Evolutionary conservation across 2,113 vertebrate species (phyloP), one percentile per base, ranked within the genome.

Genomic region (Syngnathus typhle): DNA sequence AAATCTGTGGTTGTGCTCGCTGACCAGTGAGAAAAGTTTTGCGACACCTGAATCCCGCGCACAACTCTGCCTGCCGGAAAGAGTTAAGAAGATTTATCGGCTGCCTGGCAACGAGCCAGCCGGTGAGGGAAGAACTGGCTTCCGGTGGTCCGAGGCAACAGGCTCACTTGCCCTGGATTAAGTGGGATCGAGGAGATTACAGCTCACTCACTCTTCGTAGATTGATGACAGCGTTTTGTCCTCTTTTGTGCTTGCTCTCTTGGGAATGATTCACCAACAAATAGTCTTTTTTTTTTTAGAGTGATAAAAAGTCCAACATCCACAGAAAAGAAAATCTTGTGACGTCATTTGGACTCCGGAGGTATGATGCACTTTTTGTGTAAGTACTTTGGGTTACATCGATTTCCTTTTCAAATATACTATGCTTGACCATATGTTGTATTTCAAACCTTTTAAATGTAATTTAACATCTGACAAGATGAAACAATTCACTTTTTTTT

Each of bases 131-230:
- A 80, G 75, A 80, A 65, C 72, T 15, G 67, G 70, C 77, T 76
- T 84, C 76, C 65, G 65, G 79, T 71, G 80, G 68, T 62, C 75
- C 72, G 78, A 78, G 74, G 79, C 77, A 78, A 78, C 76, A 69
- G 23, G 76, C 80, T 89, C 83, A 77, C 78, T 84, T 80, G 84
- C 73, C 58, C 27, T 38, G 89, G 91, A 91, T 92, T 92, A 91
- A 85, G 74, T 76, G 80, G 90, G 89, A 90, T 90, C 73, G 80
- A 77, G 70, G 75, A 85, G 91, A 92, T 92, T 92, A 92, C 80
- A 67, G 70, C 64, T 65, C 76, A 77, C 77, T 75, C 77, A 75
- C 71, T 65, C 51, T 39, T 46, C 47, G 36, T 12, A 37, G 65
- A 67, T 72, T 27, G 68, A 60, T 80, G 72, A 70, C 72, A 70